phyloP scores from a whole-genome alignment of 2,113 vertebrate genomes.

The Ceyx melanurus region DNA sequence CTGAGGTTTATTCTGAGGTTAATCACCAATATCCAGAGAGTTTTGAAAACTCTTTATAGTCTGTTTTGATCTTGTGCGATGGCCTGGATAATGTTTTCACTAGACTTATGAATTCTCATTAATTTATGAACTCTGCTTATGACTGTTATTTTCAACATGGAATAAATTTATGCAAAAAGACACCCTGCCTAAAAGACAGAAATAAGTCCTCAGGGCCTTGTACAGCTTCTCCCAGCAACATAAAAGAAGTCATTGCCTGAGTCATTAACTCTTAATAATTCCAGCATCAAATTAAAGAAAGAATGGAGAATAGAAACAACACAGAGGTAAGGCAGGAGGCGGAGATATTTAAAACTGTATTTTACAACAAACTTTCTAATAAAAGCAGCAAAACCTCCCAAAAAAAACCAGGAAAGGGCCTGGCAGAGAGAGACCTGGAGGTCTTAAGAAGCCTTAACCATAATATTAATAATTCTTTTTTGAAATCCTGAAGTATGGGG shows the following conservation, averaged over 20 bases:
- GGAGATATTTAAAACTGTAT: neutral
- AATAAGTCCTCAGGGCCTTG: neutral
- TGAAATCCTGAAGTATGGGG: neutral
- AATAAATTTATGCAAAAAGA: neutral
- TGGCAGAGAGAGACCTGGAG: neutral
- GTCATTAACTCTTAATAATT: neutral
- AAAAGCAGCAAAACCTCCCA: neutral
- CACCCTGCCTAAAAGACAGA: neutral
- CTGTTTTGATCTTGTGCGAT: neutral
- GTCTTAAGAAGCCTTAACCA: neutral
- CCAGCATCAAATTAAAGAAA: neutral
- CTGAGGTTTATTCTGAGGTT: neutral
- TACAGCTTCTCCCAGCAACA: neutral
- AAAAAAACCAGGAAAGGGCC: neutral
- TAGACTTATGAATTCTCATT: neutral
- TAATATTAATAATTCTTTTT: accelerated
- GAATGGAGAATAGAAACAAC: neutral
- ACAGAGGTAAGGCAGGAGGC: neutral
- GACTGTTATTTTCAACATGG: neutral
- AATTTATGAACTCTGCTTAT: neutral
- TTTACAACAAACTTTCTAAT: neutral
- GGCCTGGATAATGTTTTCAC: neutral
- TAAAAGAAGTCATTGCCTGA: neutral
- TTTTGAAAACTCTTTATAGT: neutral
- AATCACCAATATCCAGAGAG: neutral